phyloP scores from a whole-genome alignment of 2,888 invertebrate genomes.

The Tachystola acroxantha region DNA sequence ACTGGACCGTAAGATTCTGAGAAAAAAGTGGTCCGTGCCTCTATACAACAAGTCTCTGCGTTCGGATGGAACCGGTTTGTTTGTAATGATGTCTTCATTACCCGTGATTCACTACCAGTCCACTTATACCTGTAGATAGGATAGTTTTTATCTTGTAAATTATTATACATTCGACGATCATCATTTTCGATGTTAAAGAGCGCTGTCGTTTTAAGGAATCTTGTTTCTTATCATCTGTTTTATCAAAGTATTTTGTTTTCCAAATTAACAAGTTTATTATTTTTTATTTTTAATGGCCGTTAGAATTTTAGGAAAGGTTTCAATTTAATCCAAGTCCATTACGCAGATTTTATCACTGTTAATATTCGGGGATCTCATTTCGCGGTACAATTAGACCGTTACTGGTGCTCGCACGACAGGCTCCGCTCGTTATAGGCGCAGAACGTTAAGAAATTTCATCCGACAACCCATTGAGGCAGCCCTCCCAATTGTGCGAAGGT shows the following conservation, averaged over 20 bases:
- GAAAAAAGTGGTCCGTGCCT: constrained; percentile 30
- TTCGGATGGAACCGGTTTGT: constrained; percentile 59
- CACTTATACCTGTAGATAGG: constrained; percentile 31
- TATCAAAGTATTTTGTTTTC: constrained; percentile 1
- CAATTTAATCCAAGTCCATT: constrained; percentile 57
- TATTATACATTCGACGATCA: constrained; percentile 8
- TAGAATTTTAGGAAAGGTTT: constrained; percentile 42
- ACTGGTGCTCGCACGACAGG: constrained; percentile 66
- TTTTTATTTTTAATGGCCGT: constrained; percentile 10
- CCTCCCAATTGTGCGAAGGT: constrained; percentile 75
- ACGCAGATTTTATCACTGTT: constrained; percentile 63
- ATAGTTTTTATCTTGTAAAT: constrained; percentile 28
- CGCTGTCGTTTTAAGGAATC: not conserved
- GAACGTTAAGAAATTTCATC: constrained; percentile 77
- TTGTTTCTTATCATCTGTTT: constrained; percentile 1
- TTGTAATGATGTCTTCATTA: constrained; percentile 71
- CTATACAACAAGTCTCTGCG: constrained; percentile 33
- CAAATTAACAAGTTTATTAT: constrained; percentile 14
- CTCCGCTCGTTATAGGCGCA: constrained; percentile 69
- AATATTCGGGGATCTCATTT: constrained; percentile 70
- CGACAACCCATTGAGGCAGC: constrained; percentile 73
- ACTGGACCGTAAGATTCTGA: constrained; percentile 21
- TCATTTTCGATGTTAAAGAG: constrained; percentile 4
- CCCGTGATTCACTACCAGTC: constrained; percentile 52
- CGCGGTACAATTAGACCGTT: constrained; percentile 71